Evolutionary conservation across 2,113 vertebrate genomes (phyloP), one percentile per base, ranked within the genome.

Genomic region (Bubo scandiacus): DNA sequence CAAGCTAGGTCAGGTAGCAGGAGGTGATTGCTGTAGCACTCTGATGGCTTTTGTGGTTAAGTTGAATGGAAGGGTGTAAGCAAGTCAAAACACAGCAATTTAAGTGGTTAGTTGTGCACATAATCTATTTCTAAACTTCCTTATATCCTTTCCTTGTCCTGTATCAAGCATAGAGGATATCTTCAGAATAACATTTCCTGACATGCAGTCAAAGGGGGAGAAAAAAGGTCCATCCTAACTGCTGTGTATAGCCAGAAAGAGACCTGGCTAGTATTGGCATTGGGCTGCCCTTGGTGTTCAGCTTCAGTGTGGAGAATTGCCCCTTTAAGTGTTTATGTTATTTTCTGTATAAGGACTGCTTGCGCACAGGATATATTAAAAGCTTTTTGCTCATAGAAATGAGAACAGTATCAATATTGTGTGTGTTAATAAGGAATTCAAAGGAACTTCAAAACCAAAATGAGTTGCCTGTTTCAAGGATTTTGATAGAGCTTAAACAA

Each of bases 21-120:
- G 6, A 38, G 13, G 10, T 26, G 6, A 40, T 43, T 29, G 43
- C 15, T 0, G 0, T 29, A 52, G 22, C 0, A 6, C 25, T 68
- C 15, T 40, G 2, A 58, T 45, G 52, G 54, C 7, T 88, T 51
- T 42, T 81, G 68, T 54, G 49, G 22, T 73, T 49, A 26, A 34
- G 22, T 36, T 62, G 58, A 59, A 59, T 54, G 15, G 15, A 84
- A 80, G 14, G 8, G 23, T 9, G 16, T 22, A 25, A 79, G 15
- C 38, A 40, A 66, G 20, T 42, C 66, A 57, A 36, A 82, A 30
- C 5, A 30, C 17, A 65, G 1, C 23, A 2, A 12, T 5, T 11
- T 6, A 15, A 30, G 17, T 18, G 40, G 12, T 12, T 32, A 30
- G 8, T 23, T 88, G 63, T 83, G 34, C 43, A 43, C 1, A 0